phyloP scores from a whole-genome alignment of 1,140 invertebrate genomes.

The Triops longicaudatus region DNA sequence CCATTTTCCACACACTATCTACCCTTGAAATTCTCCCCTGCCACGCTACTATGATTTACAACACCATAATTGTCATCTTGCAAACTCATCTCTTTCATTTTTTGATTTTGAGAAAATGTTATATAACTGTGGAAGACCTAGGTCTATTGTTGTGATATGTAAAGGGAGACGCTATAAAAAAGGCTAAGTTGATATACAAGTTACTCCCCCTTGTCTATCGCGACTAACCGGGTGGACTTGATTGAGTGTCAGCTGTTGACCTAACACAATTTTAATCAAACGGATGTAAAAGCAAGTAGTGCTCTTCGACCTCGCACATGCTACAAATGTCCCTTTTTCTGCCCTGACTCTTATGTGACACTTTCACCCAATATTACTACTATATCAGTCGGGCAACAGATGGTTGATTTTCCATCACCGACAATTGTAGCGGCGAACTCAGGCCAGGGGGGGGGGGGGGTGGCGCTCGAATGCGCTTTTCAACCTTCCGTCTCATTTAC shows the following conservation, averaged over 20 bases:
- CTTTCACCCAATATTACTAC: background rate
- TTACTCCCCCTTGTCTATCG: background rate
- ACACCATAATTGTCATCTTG: background rate
- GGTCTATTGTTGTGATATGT: background rate
- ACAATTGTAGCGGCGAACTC: background rate
- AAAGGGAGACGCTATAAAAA: background rate
- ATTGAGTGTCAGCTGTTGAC: conserved; percentile 11
- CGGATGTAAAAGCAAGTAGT: conserved; percentile 7
- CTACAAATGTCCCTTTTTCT: background rate
- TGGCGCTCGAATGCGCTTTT: background rate
- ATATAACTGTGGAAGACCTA: background rate
- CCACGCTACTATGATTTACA: conserved; percentile 11
- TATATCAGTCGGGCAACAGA: conserved; percentile 9
- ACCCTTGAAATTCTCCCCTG: conserved; percentile 11
- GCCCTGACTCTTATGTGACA: background rate
- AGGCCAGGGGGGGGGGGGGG: background rate
- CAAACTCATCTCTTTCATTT: background rate
- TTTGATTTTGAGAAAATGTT: background rate
- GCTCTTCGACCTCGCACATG: conserved; percentile 6
- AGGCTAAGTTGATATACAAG: background rate
- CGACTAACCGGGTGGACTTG: background rate
- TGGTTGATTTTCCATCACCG: background rate
- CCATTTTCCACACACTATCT: conserved; percentile 11
- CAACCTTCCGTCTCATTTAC: background rate
- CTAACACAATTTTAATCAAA: conserved; percentile 13